Conservation (phyloP, 2,888 invertebrate genomes). For the Hydriomena furcata region DNA sequence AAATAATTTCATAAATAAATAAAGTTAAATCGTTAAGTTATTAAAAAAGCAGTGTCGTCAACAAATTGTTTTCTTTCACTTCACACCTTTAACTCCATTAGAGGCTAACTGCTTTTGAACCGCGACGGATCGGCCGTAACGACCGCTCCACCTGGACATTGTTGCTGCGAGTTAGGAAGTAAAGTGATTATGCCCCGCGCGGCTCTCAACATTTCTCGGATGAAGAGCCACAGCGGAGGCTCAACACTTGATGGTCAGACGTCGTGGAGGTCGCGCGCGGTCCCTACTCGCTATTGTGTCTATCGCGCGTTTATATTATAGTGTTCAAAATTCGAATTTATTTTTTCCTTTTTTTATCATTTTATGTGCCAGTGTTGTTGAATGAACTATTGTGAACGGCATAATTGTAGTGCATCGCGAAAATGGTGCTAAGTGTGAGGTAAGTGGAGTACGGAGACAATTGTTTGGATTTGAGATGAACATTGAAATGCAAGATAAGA, state of each 20-base stretch:
- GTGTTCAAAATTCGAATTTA: conserved; percentile 18
- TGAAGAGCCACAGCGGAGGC: conserved; percentile 64
- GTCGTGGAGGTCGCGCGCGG: conserved; percentile 45
- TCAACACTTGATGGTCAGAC: conserved; percentile 60
- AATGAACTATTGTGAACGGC: conserved; percentile 45
- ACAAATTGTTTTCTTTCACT: conserved; percentile 32
- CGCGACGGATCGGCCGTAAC: conserved; percentile 56
- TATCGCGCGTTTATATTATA: conserved; percentile 26
- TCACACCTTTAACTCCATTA: conserved; percentile 32
- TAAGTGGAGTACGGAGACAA: conserved; percentile 58
- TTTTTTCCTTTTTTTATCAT: conserved; percentile 9
- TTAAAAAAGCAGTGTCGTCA: conserved; percentile 23
- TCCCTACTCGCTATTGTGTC: conserved; percentile 17
- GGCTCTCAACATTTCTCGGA: conserved; percentile 56
- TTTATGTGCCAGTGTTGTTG: conserved; percentile 40
- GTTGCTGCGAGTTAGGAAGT: conserved; percentile 48
- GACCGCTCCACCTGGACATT: conserved; percentile 55
- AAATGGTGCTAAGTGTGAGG: conserved; percentile 74
- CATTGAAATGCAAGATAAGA: conserved; percentile 31
- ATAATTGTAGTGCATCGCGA: conserved; percentile 44
- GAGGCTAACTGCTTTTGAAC: conserved; percentile 47
- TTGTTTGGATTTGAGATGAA: conserved; percentile 25
- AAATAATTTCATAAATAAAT: not conserved
- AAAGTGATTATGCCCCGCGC: conserved; percentile 58
- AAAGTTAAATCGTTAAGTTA: conserved; percentile 22